phyloP scores from a whole-genome alignment of 2,113 vertebrate species.

The Microcebus murinus region DNA sequence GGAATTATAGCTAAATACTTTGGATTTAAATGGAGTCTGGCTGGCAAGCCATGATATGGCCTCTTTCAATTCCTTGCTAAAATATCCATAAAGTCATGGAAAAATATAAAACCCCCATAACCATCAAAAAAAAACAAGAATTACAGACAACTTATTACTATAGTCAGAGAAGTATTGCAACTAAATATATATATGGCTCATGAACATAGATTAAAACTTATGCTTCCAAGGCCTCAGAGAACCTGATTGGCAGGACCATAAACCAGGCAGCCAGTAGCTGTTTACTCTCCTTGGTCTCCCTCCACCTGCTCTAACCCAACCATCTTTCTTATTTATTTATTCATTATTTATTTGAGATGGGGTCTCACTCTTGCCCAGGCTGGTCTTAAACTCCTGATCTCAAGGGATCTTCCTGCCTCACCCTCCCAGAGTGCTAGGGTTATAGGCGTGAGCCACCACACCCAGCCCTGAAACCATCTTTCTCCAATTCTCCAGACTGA shows the following conservation, averaged over 20 bases:
- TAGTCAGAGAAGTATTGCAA: conserved; percentile 31
- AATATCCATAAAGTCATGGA: background rate
- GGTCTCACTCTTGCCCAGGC: no score
- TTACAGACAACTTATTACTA: background rate
- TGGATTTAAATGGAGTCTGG: conserved; percentile 2
- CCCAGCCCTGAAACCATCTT: background rate
- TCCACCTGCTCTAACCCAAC: background rate
- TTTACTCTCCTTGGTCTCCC: background rate
- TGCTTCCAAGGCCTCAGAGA: background rate
- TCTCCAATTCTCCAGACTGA: background rate
- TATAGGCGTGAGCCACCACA: no score
- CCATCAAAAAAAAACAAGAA: background rate
- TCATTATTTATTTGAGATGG: no score
- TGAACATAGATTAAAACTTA: background rate
- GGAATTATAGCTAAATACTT: conserved; percentile 8
- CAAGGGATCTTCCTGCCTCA: no score
- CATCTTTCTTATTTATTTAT: background rate
- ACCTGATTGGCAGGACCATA: background rate
- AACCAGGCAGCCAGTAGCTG: background rate
- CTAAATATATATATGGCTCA: background rate
- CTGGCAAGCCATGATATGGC: background rate
- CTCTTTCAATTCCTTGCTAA: background rate
- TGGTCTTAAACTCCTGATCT: no score
- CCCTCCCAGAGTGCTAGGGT: no score
- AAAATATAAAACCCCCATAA: background rate